phyloP scores from a whole-genome alignment of 2,113 vertebrate genomes.

The Rhombomys opimus region DNA sequence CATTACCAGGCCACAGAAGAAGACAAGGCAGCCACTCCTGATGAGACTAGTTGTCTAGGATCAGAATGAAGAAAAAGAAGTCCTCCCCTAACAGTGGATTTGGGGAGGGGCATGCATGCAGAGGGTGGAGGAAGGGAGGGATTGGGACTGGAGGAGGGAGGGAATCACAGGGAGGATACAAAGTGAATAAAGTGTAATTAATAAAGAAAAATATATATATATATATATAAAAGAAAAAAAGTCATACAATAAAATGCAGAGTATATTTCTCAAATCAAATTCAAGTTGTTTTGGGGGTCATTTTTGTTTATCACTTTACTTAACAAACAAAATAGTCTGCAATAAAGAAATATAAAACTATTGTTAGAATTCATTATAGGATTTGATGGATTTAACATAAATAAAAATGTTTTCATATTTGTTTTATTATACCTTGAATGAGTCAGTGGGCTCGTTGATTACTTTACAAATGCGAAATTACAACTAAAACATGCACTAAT shows the following conservation, averaged over 20 bases:
- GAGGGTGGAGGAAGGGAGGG: too few species aligned
- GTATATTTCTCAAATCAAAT: not conserved
- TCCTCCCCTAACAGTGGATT: too few species aligned
- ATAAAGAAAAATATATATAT: too few species aligned
- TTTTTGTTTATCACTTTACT: not conserved
- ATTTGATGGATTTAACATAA: not conserved
- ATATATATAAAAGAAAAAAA: not conserved
- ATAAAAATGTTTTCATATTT: not conserved
- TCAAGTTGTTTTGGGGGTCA: not conserved
- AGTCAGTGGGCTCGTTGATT: not conserved
- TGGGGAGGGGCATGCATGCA: too few species aligned
- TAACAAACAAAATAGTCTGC: not conserved
- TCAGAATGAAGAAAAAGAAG: too few species aligned
- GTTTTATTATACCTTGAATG: not conserved
- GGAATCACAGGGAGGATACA: too few species aligned
- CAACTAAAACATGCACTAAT: not conserved
- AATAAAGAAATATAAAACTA: not conserved
- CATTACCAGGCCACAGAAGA: too few species aligned
- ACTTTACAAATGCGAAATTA: constrained; percentile 1
- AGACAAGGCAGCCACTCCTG: too few species aligned
- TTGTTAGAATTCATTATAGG: not conserved
- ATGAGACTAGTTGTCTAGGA: too few species aligned
- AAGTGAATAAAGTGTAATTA: too few species aligned
- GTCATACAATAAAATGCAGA: not conserved
- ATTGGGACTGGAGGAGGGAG: too few species aligned